Conservation (phyloP, 2,888 invertebrate species). For the Lithophane socia region DNA sequence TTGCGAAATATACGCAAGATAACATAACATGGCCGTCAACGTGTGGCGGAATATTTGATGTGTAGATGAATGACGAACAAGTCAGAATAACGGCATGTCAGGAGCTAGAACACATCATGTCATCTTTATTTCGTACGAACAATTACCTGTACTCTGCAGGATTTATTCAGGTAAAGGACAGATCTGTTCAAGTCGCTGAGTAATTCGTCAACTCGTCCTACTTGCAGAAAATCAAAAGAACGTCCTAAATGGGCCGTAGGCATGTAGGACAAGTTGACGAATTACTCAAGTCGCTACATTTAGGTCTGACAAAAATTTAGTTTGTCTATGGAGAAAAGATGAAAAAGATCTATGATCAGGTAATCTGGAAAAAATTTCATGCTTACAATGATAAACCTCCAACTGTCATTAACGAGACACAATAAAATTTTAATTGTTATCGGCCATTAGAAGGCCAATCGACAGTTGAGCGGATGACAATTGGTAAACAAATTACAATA, state of each 20-base stretch:
- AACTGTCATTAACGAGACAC: too few relatives aligned
- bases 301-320: not conserved
- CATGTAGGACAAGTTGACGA: too few relatives aligned
- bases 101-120: not conserved
- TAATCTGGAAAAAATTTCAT: too few relatives aligned
- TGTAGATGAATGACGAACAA: not conserved
- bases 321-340: not conserved
- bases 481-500: not conserved
- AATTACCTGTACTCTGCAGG: not conserved
- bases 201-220: too few relatives aligned
- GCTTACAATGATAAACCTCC: not conserved
- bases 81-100: not conserved
- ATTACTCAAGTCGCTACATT: not conserved
- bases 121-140: not conserved
- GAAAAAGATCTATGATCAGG: not conserved
- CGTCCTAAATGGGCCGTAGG: too few relatives aligned
- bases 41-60: not conserved
- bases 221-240: too few relatives aligned
- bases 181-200: not conserved
- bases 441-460: too few relatives aligned
- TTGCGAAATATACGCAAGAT: slow-evolving; percentile 45
- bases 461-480: too few relatives aligned
- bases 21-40: slow-evolving; percentile 25
- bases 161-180: not conserved
- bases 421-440: too few relatives aligned